These are phyloP conservation scores for Mythimna loreyi DNA, from an alignment of 2,888 invertebrate species.

Conservation along the genomic window DNA sequence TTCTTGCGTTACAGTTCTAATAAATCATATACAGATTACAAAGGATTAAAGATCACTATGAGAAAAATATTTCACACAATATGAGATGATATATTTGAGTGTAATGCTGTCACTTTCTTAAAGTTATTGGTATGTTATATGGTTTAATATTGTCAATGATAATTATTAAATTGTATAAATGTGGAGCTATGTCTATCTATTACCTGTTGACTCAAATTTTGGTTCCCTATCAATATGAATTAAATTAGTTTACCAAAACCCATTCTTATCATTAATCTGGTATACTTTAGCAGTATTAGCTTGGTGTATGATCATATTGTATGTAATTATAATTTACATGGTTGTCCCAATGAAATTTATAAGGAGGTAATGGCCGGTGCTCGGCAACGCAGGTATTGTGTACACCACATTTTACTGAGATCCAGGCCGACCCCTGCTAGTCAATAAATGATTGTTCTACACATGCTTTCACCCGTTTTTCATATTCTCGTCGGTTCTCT, in stretches of 20 bases:
- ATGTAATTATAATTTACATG: slow-evolving; percentile 72
- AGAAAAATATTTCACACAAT: slow-evolving; percentile 57
- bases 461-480: slow-evolving; percentile 99
- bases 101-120: slow-evolving; percentile 63
- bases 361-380: slow-evolving; percentile 77
- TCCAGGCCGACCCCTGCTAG: slow-evolving; percentile 90
- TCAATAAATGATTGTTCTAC: slow-evolving; percentile 99
- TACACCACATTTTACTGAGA: slow-evolving; percentile 76
- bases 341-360: slow-evolving; percentile 85
- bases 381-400: slow-evolving; percentile 70
- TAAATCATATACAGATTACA: slow-evolving; percentile 37
- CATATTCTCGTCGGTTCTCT: slow-evolving; percentile 99
- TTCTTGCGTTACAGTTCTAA: slow-evolving; percentile 41
- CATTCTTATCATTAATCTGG: slow-evolving; percentile 64
- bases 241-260: slow-evolving; percentile 71
- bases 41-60: slow-evolving; percentile 52
- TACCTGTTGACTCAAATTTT: slow-evolving; percentile 67
- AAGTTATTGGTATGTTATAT: slow-evolving; percentile 66
- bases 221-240: slow-evolving; percentile 61
- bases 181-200: slow-evolving; percentile 55
- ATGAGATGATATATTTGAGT: slow-evolving; percentile 40
- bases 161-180: slow-evolving; percentile 55
- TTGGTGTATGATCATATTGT: slow-evolving; percentile 62
- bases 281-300: slow-evolving; percentile 64
- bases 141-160: slow-evolving; percentile 67